phyloP scores from a whole-genome alignment of 2,888 invertebrate species.

The Lasius fuliginosus region DNA sequence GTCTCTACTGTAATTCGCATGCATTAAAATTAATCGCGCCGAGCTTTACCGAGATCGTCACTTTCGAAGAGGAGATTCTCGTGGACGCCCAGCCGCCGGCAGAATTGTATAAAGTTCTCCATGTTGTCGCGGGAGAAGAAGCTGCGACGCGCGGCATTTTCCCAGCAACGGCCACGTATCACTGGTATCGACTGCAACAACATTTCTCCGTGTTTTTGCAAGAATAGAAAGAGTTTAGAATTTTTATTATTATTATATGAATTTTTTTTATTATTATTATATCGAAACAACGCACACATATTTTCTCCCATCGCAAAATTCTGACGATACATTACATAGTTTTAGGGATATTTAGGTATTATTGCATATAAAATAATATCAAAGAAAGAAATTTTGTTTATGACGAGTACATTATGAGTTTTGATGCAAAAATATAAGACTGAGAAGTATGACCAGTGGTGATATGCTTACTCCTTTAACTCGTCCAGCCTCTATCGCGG shows the following conservation, averaged over 20 bases:
- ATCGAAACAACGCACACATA: background rate
- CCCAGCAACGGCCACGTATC: constrained; percentile 93
- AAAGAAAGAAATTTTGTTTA: background rate
- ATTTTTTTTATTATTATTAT: background rate
- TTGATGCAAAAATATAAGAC: background rate
- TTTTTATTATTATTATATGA: background rate
- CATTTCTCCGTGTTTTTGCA: background rate
- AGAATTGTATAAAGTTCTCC: constrained; percentile 95
- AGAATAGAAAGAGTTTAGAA: background rate
- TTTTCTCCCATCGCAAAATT: background rate
- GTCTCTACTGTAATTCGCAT: constrained; percentile 25
- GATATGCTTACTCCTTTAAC: constrained; percentile 88
- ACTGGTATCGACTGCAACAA: constrained; percentile 90
- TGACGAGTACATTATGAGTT: background rate
- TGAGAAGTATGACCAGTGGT: background rate
- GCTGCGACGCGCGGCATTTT: constrained; percentile 93
- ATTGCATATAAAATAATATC: background rate
- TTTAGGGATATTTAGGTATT: background rate
- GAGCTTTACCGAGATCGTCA: constrained; percentile 92
- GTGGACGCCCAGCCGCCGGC: constrained; percentile 94
- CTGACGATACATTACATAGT: background rate
- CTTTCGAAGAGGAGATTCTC: constrained; percentile 96
- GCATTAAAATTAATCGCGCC: constrained; percentile 52
- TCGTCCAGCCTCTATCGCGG: constrained; percentile 89
- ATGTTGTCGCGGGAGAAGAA: constrained; percentile 97